These are phyloP conservation scores for Sebastes hubbsi DNA, from an alignment of 2,797 vertebrate species.

Conservation along the genomic window DNA sequence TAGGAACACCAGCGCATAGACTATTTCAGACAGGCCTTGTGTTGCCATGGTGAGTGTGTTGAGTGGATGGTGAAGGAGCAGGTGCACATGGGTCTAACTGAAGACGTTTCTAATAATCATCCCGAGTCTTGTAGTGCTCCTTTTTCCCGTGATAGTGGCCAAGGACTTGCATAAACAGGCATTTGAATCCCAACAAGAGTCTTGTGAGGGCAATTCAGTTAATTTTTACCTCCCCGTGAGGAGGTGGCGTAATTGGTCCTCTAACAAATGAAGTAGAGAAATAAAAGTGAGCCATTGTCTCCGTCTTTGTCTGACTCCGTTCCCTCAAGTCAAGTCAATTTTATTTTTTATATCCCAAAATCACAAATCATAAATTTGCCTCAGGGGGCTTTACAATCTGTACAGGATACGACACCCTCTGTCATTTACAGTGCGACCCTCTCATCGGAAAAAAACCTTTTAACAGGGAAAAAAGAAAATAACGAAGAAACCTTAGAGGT, in stretches of 20 bases:
- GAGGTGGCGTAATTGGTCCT: slow-evolving; percentile 16
- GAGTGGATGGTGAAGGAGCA: background rate
- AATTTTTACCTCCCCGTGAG: background rate
- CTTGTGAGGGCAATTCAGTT: slow-evolving; percentile 1
- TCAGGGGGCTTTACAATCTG: too few relatives aligned
- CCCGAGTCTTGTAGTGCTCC: background rate
- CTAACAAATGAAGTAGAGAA: background rate
- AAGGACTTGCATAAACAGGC: slow-evolving; percentile 8
- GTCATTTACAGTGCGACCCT: too few relatives aligned
- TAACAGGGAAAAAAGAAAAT: too few relatives aligned
- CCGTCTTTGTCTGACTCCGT: background rate
- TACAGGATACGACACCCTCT: too few relatives aligned
- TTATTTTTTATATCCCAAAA: too few relatives aligned
- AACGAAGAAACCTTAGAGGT: background rate
- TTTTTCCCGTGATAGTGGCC: background rate
- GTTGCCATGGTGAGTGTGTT: slow-evolving; percentile 38
- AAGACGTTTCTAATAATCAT: slow-evolving; percentile 12
- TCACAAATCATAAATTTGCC: too few relatives aligned
- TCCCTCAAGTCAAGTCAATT: background rate
- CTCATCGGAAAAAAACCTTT: too few relatives aligned
- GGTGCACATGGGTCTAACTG: background rate
- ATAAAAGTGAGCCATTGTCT: background rate
- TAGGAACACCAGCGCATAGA: background rate
- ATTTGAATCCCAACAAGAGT: slow-evolving; percentile 11
- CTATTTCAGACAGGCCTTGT: background rate